Percentiles rank a stretch among this genome's conserved stretches.
These are phyloP conservation scores for Nothoprocta perdicaria DNA, from an alignment of 2,113 vertebrate genomes.

Conservation along the genomic window DNA sequence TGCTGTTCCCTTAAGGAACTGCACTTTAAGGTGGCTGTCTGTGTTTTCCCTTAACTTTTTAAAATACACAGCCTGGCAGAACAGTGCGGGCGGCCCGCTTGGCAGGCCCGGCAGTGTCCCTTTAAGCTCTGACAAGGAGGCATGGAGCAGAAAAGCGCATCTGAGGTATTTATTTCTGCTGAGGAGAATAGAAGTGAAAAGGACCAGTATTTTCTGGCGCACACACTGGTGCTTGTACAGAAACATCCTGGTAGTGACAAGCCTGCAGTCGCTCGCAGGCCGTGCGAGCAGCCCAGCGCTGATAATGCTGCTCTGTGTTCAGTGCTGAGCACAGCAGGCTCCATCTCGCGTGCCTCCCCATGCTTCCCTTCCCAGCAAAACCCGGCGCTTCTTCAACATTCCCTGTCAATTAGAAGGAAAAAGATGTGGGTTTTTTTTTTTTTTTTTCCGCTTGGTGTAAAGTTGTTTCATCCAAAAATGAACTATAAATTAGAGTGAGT, in stretches of 20 bases:
- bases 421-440: not conserved
- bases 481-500: not conserved
- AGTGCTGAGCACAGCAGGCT: slow-evolving; percentile 51
- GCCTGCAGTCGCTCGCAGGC: slow-evolving; percentile 64
- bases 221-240: slow-evolving; percentile 70
- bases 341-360: slow-evolving; percentile 40
- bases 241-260: slow-evolving; percentile 77
- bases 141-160: slow-evolving; percentile 55
- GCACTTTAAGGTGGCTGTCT: not conserved
- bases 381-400: slow-evolving; percentile 43
- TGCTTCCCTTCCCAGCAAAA: slow-evolving; percentile 36
- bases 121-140: slow-evolving; percentile 43
- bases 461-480: not conserved
- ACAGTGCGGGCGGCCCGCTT: not conserved
- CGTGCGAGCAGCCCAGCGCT: slow-evolving; percentile 58
- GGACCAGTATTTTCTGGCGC: slow-evolving; percentile 64
- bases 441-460: not conserved
- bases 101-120: not conserved
- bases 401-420: not conserved
- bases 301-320: slow-evolving; percentile 75
- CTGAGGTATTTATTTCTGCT: slow-evolving; percentile 51
- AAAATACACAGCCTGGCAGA: not conserved
- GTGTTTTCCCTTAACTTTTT: slow-evolving; percentile 11
- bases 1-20: not conserved
- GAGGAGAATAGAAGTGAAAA: slow-evolving; percentile 68